These are phyloP conservation scores for Hirtodrosophila alboralis DNA, from an alignment of 2,888 invertebrate genomes.

Conservation along the genomic window DNA sequence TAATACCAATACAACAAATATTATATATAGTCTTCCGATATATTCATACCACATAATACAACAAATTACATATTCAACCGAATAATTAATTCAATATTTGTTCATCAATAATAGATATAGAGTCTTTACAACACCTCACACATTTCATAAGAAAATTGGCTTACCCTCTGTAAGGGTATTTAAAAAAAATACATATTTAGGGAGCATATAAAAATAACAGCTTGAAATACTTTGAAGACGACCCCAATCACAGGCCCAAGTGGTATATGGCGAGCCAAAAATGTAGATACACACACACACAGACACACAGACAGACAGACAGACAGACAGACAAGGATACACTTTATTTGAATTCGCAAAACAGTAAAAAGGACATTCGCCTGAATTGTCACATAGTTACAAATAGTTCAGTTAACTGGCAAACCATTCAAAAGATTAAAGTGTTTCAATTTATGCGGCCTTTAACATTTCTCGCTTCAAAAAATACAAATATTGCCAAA, in stretches of 20 bases:
- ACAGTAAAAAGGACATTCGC: slow-evolving; percentile 57
- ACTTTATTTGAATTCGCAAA: slow-evolving; percentile 27
- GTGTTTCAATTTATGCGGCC: slow-evolving; percentile 15
- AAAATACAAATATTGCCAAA: neutral
- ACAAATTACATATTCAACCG: no score
- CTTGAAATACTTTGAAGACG: slow-evolving; percentile 8
- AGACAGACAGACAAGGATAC: slow-evolving; percentile 7
- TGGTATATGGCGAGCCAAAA: slow-evolving; percentile 11
- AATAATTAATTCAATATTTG: no score
- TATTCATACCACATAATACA: no score
- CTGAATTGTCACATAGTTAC: slow-evolving; percentile 47
- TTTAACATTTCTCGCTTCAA: neutral
- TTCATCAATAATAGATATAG: no score
- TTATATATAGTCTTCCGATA: no score
- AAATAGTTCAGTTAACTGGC: slow-evolving; percentile 22
- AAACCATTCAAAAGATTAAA: slow-evolving; percentile 42
- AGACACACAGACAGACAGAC: neutral
- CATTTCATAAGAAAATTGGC: no score
- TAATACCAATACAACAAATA: no score
- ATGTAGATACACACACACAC: slow-evolving; percentile 9
- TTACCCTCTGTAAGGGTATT: no score
- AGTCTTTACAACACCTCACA: no score
- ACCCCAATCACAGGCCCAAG: slow-evolving; percentile 47
- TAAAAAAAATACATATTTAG: slow-evolving; percentile 20
- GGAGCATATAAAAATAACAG: slow-evolving; percentile 35